Evolutionary conservation across 2,888 invertebrate genomes (phyloP).

Genomic region (Rapana venosa): DNA sequence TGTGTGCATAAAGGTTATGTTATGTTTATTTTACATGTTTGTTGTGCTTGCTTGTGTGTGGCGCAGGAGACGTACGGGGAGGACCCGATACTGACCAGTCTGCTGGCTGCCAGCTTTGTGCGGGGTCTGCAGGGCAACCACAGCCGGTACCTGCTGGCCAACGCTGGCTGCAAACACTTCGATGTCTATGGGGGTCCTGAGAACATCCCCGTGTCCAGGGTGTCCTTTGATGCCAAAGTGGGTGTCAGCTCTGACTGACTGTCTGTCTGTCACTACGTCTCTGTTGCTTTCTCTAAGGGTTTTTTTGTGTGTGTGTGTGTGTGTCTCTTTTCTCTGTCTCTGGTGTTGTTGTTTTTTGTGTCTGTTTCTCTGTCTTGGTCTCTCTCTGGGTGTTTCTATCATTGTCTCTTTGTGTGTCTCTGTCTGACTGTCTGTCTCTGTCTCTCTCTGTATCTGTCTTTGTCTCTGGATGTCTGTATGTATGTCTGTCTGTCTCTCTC

Average conservation of each 20-base stretch:
- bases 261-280: neutral
- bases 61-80: slow-evolving; percentile 76
- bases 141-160: slow-evolving; percentile 69
- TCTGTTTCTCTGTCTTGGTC: too few species aligned
- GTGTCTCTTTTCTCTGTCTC: too few species aligned
- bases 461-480: too few species aligned
- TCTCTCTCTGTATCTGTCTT: too few species aligned
- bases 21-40: too few species aligned
- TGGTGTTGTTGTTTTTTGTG: too few species aligned
- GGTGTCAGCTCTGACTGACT: neutral
- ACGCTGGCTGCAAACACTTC: slow-evolving; percentile 76
- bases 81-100: slow-evolving; percentile 71
- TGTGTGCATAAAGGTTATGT: too few species aligned
- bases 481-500: too few species aligned
- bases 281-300: too few species aligned
- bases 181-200: slow-evolving; percentile 75
- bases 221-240: slow-evolving; percentile 70
- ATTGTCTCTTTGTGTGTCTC: too few species aligned
- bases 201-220: slow-evolving; percentile 68
- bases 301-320: neutral
- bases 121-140: slow-evolving; percentile 73
- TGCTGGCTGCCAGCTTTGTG: slow-evolving; percentile 66
- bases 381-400: too few species aligned
- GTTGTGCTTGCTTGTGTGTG: neutral
- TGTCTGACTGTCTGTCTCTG: neutral